Percentiles rank a stretch among this genome's conserved stretches.
phyloP scores from a whole-genome alignment of 2,888 invertebrate species.

The Agapostemon virescens region DNA sequence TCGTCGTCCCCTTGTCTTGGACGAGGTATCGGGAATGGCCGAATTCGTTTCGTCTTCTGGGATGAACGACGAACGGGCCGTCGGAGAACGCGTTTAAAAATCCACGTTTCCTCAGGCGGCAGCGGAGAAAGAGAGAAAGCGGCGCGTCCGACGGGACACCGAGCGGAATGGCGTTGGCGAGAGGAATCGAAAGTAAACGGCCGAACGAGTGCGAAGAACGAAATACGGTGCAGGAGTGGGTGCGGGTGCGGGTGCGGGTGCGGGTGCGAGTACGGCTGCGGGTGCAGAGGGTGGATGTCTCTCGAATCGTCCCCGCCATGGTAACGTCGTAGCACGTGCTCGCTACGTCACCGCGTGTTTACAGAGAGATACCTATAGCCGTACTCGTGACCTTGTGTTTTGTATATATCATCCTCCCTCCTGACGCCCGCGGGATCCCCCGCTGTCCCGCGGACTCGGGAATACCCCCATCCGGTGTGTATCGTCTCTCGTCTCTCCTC shows the following conservation, averaged over 20 bases:
- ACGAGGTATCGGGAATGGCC: background rate
- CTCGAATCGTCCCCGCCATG: conserved; percentile 54
- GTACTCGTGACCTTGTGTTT: conserved; percentile 78
- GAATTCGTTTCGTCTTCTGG: background rate
- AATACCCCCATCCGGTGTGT: conserved; percentile 55
- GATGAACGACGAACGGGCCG: background rate
- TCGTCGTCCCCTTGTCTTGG: background rate
- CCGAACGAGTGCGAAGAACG: conserved; percentile 11
- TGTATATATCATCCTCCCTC: conserved; percentile 71
- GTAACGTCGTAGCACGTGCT: conserved; percentile 71
- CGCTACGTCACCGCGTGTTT: conserved; percentile 77
- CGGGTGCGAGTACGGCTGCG: background rate
- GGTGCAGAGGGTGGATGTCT: conserved; percentile 45
- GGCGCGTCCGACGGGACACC: background rate
- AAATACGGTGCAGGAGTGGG: conserved; percentile 11
- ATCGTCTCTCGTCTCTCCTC: conserved; percentile 46
- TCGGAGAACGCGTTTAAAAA: background rate
- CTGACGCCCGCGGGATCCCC: conserved; percentile 53
- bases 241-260: conserved; percentile 22
- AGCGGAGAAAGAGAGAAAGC: background rate
- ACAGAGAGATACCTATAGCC: conserved; percentile 76
- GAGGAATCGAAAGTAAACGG: conserved; percentile 37
- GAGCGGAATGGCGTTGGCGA: background rate
- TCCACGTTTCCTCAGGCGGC: background rate
- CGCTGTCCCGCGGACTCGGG: conserved; percentile 58